Base-by-base conservation (phyloP, 1,140 invertebrate species). In the Conopomorpha cramerella region DNA sequence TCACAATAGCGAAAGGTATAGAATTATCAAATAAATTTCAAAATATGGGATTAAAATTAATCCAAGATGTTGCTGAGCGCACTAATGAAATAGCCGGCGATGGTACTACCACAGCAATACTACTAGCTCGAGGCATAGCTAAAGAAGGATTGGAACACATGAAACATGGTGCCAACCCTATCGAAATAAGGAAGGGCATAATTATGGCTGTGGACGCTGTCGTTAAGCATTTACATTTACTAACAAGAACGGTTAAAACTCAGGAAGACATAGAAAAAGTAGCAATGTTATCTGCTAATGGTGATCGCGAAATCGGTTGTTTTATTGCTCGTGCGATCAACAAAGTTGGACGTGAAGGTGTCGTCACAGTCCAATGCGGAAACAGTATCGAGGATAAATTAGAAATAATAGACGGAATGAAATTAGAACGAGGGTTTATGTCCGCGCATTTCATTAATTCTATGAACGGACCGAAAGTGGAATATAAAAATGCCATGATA, bases 201-300 rank as follows among this genome's bases (percentile, higher is more conserved):
- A 95, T 96, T 89, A 52, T 88, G 46, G 93, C 92, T 19, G 94
- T 98, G 11, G 91, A 95, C 30, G 77, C 68, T 35, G 84, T 96
- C 17, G 90, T 92, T 45, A 82, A 85, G 8, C 82, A 92, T 45
- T 60, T 98, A 18, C 92, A 90, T 55, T 66, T 76, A 23, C 82
- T 96, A 52, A 95, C 92, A 0, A 93, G 89, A 55, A 82, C 82
- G 8, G 92, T 98, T 3, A 95, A 90, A 7, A 95, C 92, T 7
- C 91, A 93, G 6, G 92, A 93, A 64, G 94, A 97, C 79, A 95
- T 98, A 49, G 90, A 92, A n/a, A 93, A 96, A 77, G 93, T 98
- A 16, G 95, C 95, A 2, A 96, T 92, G 2, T 95, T 98, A 49
- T 96, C 94, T 0, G 92, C 96, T 1, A 98, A 98, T 79, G 95